phyloP scores from a whole-genome alignment of 2,113 vertebrate genomes.

The Sylvilagus bachmani region DNA sequence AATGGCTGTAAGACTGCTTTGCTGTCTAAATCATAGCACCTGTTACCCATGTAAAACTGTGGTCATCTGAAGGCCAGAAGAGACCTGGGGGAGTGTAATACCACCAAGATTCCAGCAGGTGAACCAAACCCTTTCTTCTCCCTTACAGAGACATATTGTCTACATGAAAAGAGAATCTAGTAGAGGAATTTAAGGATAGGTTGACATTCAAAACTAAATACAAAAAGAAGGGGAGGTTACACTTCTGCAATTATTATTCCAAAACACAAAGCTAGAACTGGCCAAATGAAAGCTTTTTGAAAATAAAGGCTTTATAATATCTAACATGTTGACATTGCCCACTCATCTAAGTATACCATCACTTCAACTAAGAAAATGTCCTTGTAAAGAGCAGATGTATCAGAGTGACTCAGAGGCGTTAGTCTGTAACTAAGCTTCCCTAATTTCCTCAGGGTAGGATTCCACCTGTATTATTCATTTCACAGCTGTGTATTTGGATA shows the following conservation, averaged over 20 bases:
- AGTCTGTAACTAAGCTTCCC: background rate
- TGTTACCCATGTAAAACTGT: background rate
- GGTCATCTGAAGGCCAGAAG: background rate
- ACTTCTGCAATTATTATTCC: constrained; percentile 1
- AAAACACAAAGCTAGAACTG: constrained; percentile 14
- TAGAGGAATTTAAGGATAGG: background rate
- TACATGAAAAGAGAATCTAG: background rate
- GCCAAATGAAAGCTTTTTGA: constrained; percentile 14
- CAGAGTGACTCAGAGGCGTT: constrained; percentile 54
- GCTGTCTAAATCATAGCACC: background rate
- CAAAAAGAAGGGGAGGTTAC: background rate
- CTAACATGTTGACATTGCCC: background rate
- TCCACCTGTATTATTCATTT: background rate
- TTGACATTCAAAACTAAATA: constrained; percentile 46
- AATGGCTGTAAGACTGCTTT: background rate
- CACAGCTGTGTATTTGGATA: background rate
- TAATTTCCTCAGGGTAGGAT: constrained; percentile 29
- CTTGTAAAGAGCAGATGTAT: constrained; percentile 40
- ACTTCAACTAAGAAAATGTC: constrained; percentile 58
- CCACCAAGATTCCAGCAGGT: background rate
- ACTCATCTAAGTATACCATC: constrained; percentile 16
- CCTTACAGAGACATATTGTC: background rate
- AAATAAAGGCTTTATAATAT: constrained; percentile 1
- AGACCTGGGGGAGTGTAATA: background rate
- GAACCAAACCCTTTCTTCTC: background rate